Base-by-base conservation (phyloP, 2,797 vertebrate species). In the Chaenodraco wilsoni region DNA sequence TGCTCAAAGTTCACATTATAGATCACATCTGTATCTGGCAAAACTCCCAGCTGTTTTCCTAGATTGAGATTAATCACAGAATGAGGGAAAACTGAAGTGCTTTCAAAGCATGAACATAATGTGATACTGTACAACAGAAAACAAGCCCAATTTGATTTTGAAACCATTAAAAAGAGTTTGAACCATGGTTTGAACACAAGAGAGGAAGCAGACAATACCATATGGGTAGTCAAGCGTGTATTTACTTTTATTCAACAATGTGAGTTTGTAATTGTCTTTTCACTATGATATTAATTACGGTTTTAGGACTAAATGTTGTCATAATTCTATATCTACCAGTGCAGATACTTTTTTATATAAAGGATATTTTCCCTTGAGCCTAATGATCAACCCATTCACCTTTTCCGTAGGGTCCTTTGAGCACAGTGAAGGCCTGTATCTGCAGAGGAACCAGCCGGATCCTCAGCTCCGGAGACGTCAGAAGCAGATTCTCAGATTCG, bases 341-440 rank as follows among this genome's bases (percentile, higher is more conserved):
- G 27, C 27, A 37, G 33, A 37, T 37, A 9, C 33, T 37, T 37
- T 6, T 9, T 37, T 37, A 37, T 37, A 37, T 37, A 27, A 27
- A 27, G 27, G 1, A 5, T 27, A 16, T 45, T 17, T 2, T 4
- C 6, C 4, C 37, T 57, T 61, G 37, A 56, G 19, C 3, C 21
- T 41, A 19, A 31, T 10, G 11, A 14, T 16, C 11, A 6, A 16
- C 10, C 44, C 19, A 13, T 90, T 89, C 83, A 98, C 97, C 96
- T 92, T 89, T 84, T 70, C 96, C 96, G 77, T 95, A 96, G 1
- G 9, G 65, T 62, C 90, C 88, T 0, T 6, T 81, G 0, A 78
- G 54, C 5, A 96, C 85, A 21, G 86, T 85, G 86, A 98, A 99
- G 0, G 95, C 96, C 87, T 99, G 97, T 5, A 97, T 89, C 70